Evolutionary conservation across 2,888 invertebrate genomes (phyloP), one percentile per base, ranked within the genome.

Genomic region (Athalia rosae): DNA sequence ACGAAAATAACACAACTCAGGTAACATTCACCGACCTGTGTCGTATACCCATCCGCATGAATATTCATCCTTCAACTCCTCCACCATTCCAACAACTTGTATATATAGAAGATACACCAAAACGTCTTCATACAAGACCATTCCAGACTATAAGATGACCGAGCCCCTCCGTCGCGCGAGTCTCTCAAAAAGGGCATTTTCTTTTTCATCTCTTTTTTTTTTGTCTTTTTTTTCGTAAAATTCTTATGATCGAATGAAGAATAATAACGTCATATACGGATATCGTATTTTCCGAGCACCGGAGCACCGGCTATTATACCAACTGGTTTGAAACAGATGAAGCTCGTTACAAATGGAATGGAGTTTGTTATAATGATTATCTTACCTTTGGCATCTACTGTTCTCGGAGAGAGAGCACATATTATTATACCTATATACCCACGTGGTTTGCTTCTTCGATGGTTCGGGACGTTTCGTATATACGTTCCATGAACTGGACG

Each of bases 331-430:
- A 89, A 89, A 89, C 89, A 89, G 88, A 89, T 88, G 89, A 87
- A 87, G 84, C 89, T 89, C 88, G 88, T 89, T 89, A 89, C 88
- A 89, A 89, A 89, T 89, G 89, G 86, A 89, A 89, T 88, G 88
- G 89, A 89, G 86, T 89, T 88, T 87, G 53, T 53, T 53, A 88
- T 88, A 89, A 89, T 89, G 87, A 85, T 87, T 89, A 89, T 89
- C 88, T 89, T 85, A 80, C 80, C 82, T 84, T 85, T 86, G 87
- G 86, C 87, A 88, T 89, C 88, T 87, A 83, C 83, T 81, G 81
- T 82, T 83, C 83, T 81, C 82, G 84, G 79, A 69, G 77, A 66
- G 71, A 79, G 62, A 15, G 50, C 28, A 28, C 28, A 28, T 28
- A 28, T 28, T 28, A 28, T 28, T 28, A 28, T 28, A 28, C 28